Conservation (phyloP, 2,113 vertebrate species). For the Thymallus thymallus region DNA sequence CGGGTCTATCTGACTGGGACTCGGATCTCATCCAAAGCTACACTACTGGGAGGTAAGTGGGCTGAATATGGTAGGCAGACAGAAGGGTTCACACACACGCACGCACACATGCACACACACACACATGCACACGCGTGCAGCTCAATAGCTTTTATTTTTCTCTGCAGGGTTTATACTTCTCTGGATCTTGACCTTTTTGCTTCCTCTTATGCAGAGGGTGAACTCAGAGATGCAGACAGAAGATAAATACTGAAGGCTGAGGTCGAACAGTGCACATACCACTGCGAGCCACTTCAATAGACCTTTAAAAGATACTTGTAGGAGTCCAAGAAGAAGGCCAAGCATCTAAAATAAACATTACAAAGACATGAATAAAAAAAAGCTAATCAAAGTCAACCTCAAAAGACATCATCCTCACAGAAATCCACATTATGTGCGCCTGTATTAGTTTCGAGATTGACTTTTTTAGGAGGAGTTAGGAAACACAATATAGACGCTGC, state of each 20-base stretch:
- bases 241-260: neutral
- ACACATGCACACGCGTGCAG: constrained; percentile 3
- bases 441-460: neutral
- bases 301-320: no score
- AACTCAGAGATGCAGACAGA: neutral
- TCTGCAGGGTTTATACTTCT: no score
- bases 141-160: no score
- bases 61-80: neutral
- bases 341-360: no score
- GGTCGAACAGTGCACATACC: neutral
- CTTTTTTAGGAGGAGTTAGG: neutral
- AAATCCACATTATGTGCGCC: neutral
- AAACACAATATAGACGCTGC: no score
- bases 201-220: neutral
- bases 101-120: neutral
- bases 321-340: no score
- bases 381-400: neutral
- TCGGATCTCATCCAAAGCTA: constrained; percentile 19
- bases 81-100: neutral
- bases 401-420: neutral
- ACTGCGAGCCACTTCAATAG: no score
- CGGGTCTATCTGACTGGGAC: constrained; percentile 6
- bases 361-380: neutral
- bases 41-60: neutral
- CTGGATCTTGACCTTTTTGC: neutral